These are phyloP conservation scores for Potorous gilbertii DNA, from an alignment of 2,797 vertebrate genomes.

Conservation along the genomic window DNA sequence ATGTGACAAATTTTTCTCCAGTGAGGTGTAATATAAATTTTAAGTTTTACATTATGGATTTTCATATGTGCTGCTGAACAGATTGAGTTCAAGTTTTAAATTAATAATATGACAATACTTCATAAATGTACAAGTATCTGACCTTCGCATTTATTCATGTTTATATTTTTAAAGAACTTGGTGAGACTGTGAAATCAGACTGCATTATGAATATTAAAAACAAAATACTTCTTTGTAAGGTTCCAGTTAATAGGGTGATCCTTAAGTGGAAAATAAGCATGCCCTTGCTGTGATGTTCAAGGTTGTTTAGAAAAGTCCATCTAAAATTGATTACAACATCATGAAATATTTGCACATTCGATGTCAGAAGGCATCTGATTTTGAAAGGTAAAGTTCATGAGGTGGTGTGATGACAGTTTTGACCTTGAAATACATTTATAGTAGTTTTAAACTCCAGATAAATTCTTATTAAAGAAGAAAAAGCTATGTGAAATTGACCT, in stretches of 20 bases:
- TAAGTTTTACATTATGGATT: slow-evolving; percentile 39
- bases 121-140: neutral
- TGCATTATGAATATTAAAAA: slow-evolving; percentile 13
- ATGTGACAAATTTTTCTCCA: slow-evolving; percentile 33
- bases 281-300: slow-evolving; percentile 45
- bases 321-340: slow-evolving; percentile 34
- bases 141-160: slow-evolving; percentile 51
- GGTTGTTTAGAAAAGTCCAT: slow-evolving; percentile 19
- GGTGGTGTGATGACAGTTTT: slow-evolving; percentile 13
- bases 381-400: slow-evolving; percentile 49
- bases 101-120: slow-evolving; percentile 25
- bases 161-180: slow-evolving; percentile 30
- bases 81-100: slow-evolving; percentile 58
- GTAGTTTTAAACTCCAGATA: slow-evolving; percentile 26
- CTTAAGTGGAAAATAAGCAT: slow-evolving; percentile 5
- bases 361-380: slow-evolving; percentile 3
- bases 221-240: neutral
- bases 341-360: slow-evolving; percentile 44
- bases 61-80: neutral
- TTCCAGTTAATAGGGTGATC: slow-evolving; percentile 36
- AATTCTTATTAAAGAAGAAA: slow-evolving; percentile 5
- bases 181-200: slow-evolving; percentile 26
- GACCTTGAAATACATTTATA: slow-evolving; percentile 40
- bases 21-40: slow-evolving; percentile 36
- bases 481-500: neutral